Evolutionary conservation across 2,797 vertebrate genomes (phyloP).

Genomic region (Microchirus variegatus): DNA sequence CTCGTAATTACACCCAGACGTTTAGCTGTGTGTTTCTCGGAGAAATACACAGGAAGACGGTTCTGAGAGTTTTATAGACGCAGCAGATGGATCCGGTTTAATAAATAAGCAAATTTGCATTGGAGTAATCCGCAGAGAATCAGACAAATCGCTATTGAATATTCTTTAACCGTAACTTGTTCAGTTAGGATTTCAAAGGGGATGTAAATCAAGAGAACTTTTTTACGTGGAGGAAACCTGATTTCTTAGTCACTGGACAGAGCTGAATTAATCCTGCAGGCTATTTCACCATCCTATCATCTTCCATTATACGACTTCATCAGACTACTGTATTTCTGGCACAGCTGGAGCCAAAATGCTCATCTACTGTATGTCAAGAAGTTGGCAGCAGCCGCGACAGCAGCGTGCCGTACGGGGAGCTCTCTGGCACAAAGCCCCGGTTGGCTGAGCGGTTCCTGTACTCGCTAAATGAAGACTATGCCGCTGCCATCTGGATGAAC

Average conservation of each 20-base stretch:
- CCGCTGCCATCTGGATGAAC: slow-evolving; percentile 44
- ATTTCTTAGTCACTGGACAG: slow-evolving; percentile 43
- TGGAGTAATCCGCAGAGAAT: too few species aligned
- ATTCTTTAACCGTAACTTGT: too few species aligned
- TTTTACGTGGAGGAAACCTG: too few species aligned
- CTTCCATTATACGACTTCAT: slow-evolving; percentile 57
- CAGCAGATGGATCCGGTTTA: too few species aligned
- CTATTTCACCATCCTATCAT: slow-evolving; percentile 38
- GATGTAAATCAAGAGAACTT: too few species aligned
- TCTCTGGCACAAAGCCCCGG: slow-evolving; percentile 46
- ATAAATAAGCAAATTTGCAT: too few species aligned
- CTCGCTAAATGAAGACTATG: slow-evolving; percentile 56
- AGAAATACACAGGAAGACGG: too few species aligned
- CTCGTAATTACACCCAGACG: too few species aligned
- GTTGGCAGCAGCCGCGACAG: slow-evolving; percentile 43
- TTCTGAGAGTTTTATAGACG: too few species aligned
- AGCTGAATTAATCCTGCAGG: slow-evolving; percentile 23
- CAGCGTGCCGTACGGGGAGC: slow-evolving; percentile 44
- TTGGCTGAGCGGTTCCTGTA: slow-evolving; percentile 52
- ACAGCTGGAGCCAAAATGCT: not conserved
- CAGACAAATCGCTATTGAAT: too few species aligned
- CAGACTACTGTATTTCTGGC: slow-evolving; percentile 51
- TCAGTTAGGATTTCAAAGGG: too few species aligned
- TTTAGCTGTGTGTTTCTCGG: too few species aligned
- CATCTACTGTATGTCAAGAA: slow-evolving; percentile 63